Evolutionary conservation across 2,113 vertebrate species (phyloP).

Genomic region (Uria aalge): DNA sequence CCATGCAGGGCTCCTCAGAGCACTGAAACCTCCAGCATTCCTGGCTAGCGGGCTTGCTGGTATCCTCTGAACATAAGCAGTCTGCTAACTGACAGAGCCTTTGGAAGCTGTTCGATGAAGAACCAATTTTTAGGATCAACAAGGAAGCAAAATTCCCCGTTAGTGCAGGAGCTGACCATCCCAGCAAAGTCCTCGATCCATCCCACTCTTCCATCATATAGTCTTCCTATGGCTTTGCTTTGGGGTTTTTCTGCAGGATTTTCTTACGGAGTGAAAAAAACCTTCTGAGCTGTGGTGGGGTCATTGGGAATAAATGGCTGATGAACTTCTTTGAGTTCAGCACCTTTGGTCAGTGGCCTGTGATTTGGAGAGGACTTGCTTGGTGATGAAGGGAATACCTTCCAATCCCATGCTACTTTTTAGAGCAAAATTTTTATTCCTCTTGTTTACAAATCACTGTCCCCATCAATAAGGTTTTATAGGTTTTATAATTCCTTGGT

Average conservation of each 20-base stretch:
- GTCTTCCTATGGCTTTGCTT: background rate
- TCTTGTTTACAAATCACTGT: background rate
- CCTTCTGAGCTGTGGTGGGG: background rate
- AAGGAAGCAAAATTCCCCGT: background rate
- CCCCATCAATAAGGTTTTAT: background rate
- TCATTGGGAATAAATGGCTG: background rate
- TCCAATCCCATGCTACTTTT: background rate
- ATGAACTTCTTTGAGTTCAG: background rate
- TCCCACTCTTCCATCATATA: background rate
- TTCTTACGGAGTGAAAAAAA: background rate
- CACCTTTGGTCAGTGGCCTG: background rate
- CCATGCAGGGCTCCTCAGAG: background rate
- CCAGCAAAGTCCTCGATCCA: background rate
- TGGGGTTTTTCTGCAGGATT: background rate
- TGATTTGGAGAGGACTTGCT: background rate
- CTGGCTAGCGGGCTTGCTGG: background rate
- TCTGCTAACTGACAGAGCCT: background rate
- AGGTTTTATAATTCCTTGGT: background rate
- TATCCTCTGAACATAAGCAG: background rate
- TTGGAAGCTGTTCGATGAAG: background rate
- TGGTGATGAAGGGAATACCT: background rate
- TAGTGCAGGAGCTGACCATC: background rate
- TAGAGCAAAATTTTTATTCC: background rate
- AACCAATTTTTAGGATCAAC: background rate
- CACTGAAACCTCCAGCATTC: background rate